Evolutionary conservation across 1,140 invertebrate species (phyloP).

Genomic region (Heliconius himera): DNA sequence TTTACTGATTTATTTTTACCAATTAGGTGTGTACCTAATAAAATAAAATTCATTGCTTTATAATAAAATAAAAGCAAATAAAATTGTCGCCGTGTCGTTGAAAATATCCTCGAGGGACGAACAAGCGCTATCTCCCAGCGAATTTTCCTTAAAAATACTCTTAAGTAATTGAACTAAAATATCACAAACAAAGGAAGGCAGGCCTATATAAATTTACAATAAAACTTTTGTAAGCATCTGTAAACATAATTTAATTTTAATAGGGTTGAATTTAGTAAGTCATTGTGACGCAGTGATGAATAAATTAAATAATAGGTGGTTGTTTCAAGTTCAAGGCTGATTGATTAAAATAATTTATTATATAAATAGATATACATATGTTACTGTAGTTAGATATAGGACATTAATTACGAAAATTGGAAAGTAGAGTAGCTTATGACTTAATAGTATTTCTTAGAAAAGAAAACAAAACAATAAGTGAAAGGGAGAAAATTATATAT

Average conservation of each 20-base stretch:
- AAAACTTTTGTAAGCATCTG: neutral
- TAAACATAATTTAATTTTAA: neutral
- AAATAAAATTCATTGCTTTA: neutral
- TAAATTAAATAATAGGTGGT: too few species aligned
- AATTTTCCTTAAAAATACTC: constrained; percentile 1
- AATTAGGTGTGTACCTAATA: neutral
- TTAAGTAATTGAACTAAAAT: constrained; percentile 3
- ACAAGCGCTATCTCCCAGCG: neutral
- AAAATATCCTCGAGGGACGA: neutral
- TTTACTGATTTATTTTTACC: neutral
- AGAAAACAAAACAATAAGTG: too few species aligned
- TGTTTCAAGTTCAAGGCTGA: too few species aligned
- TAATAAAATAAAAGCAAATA: neutral
- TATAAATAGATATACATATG: too few species aligned
- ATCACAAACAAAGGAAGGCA: neutral
- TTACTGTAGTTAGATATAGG: too few species aligned
- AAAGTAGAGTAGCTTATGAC: too few species aligned
- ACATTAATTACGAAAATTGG: too few species aligned
- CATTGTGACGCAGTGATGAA: too few species aligned
- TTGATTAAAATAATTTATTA: too few species aligned
- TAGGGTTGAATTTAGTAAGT: too few species aligned
- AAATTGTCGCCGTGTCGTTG: neutral
- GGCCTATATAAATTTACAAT: neutral
- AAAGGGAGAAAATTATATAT: too few species aligned
- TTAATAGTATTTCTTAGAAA: too few species aligned